Base-by-base conservation (phyloP, 1,140 invertebrate species). In the Solen grandis region DNA sequence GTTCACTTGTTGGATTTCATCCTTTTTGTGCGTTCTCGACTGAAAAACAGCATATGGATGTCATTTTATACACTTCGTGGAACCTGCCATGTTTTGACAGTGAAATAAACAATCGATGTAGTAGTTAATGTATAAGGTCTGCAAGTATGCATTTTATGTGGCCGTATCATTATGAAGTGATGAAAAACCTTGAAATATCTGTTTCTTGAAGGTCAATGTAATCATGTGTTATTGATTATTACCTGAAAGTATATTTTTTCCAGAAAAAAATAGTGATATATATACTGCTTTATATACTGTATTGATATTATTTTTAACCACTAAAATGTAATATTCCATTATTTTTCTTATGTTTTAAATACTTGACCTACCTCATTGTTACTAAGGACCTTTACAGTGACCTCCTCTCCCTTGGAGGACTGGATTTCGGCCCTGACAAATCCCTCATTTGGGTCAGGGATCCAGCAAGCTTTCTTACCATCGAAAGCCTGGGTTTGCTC, bases 381-480 rank as follows among this genome's bases (percentile, higher is more conserved):
- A n/a, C 86, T 75, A 14, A 75, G 65, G 41, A 83, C 74, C 75
- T 89, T 89, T 88, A 99, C 98, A 93, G 96, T 96, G 92, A 99
- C 96, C 90, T 99, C 94, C 87, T 99, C 99, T 89, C 99, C 99
- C 94, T 99, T 99, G 92, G 98, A 98, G 88, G 96, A 97, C 94
- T 96, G 96, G 93, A 99, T 99, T 93, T 99, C 97, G 92, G 97
- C 98, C 93, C 97, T 95, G 88, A 99, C 89, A 94, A 97, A 99
- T 89, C 98, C 98, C 89, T 99, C 98, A 93, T 99, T 98, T 88
- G 98, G 96, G 93, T 98, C 96, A 81, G 98, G 97, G 77, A 99
- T 96, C 99, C 99, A 99, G 94, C 98, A 99, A 90, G 96, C 96
- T 94, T 99, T 99, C 94, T 99, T 99, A 93, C 96, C 98, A 95